Percentiles rank a stretch among this genome's conserved stretches.
phyloP scores from a whole-genome alignment of 1,140 invertebrate species.

The Lucilia cuprina region DNA sequence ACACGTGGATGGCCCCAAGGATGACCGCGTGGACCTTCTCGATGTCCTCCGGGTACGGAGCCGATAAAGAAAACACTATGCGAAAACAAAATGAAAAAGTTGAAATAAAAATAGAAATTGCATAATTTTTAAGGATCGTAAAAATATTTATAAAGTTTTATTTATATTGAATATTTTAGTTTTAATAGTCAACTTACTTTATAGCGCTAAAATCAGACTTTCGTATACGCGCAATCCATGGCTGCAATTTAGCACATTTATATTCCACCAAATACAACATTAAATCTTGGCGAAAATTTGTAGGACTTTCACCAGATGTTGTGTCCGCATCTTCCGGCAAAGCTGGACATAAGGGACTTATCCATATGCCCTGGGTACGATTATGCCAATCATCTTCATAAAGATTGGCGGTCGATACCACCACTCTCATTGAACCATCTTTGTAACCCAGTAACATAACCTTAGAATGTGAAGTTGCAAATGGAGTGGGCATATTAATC shows the following conservation, averaged over 20 bases:
- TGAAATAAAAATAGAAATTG: background rate
- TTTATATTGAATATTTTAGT: too few relatives aligned
- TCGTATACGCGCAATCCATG: conserved; percentile 79
- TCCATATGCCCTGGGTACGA: conserved; percentile 92
- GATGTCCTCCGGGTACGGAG: conserved; percentile 83
- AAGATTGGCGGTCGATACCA: conserved; percentile 92
- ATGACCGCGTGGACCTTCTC: conserved; percentile 64
- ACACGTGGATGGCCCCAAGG: conserved; percentile 79
- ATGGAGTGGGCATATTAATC: conserved; percentile 78
- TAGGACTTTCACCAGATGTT: conserved; percentile 78
- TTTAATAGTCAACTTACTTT: conserved; percentile 68
- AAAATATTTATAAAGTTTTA: background rate
- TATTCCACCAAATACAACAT: conserved; percentile 84
- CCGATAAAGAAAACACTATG: conserved; percentile 82
- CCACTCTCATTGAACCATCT: conserved; percentile 81
- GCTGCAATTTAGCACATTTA: conserved; percentile 70
- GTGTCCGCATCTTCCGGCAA: conserved; percentile 67
- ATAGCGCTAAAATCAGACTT: conserved; percentile 80
- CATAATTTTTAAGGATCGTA: background rate
- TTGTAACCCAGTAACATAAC: conserved; percentile 88
- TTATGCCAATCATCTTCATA: conserved; percentile 92
- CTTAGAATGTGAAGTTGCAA: conserved; percentile 93
- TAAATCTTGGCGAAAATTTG: conserved; percentile 85
- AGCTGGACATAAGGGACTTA: conserved; percentile 79
- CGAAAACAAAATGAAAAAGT: too few relatives aligned